phyloP scores from a whole-genome alignment of 2,797 vertebrate genomes.

The Meda fulgida region DNA sequence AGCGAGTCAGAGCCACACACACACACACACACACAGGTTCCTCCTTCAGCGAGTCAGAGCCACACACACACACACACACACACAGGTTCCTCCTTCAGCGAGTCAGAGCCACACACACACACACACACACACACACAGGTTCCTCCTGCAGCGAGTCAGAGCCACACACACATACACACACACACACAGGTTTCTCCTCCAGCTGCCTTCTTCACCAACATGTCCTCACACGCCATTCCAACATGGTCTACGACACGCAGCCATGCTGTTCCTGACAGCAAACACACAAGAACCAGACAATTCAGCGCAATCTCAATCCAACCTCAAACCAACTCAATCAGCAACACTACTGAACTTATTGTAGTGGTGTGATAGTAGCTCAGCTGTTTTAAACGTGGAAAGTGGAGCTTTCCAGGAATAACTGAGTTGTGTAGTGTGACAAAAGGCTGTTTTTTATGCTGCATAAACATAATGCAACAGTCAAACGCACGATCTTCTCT shows the following conservation, averaged over 20 bases:
- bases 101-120: constrained; percentile 49
- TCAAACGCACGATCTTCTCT: not conserved
- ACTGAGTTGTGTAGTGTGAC: not conserved
- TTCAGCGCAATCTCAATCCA: constrained; percentile 5
- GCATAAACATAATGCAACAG: not conserved
- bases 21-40: constrained; percentile 45
- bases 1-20: no score
- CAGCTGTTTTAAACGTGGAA: not conserved
- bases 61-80: constrained; percentile 39
- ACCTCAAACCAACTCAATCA: not conserved
- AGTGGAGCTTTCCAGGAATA: not conserved
- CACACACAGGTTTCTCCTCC: constrained; percentile 52
- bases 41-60: constrained; percentile 54
- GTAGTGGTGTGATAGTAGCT: not conserved
- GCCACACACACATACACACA: constrained; percentile 33
- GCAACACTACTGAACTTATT: not conserved
- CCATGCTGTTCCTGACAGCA: constrained; percentile 62
- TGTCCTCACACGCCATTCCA: constrained; percentile 75
- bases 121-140: constrained; percentile 34
- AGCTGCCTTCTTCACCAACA: constrained; percentile 69
- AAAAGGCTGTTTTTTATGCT: not conserved
- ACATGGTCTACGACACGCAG: constrained; percentile 57
- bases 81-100: constrained; percentile 55
- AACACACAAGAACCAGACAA: constrained; percentile 51
- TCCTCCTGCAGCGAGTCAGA: constrained; percentile 55